Percentiles rank a stretch among this genome's conserved stretches.
Evolutionary conservation across 2,113 vertebrate species (phyloP).

Genomic region (Arenaria interpres): DNA sequence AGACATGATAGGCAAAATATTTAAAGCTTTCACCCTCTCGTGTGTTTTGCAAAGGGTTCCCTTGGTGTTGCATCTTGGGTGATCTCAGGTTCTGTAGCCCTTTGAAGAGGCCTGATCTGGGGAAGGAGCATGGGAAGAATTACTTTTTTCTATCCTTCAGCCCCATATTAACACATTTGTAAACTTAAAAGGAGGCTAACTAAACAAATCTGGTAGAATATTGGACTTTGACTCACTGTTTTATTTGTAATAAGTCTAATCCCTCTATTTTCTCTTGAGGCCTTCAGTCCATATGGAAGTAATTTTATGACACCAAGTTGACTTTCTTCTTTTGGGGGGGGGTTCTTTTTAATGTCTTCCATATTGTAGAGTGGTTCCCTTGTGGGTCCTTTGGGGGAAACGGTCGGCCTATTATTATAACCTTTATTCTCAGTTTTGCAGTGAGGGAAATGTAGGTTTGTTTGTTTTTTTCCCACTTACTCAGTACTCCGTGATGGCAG

Average conservation of each 20-base stretch:
- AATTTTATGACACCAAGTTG: slow-evolving; percentile 6
- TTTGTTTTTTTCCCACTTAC: background rate
- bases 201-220: background rate
- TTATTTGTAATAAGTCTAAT: slow-evolving; percentile 21
- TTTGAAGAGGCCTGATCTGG: background rate
- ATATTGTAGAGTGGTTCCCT: background rate
- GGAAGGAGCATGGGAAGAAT: background rate
- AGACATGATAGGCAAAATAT: background rate
- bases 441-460: background rate
- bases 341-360: slow-evolving; percentile 26
- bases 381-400: background rate
- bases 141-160: background rate
- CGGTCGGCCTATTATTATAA: background rate
- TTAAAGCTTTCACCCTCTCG: background rate
- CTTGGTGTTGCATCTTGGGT: background rate
- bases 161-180: background rate
- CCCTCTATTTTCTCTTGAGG: background rate
- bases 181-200: background rate
- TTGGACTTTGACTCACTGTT: background rate
- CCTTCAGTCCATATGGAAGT: slow-evolving; percentile 32
- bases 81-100: background rate
- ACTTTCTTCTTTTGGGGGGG: background rate
- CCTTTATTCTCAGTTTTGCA: background rate
- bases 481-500: background rate
- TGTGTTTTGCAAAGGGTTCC: background rate